A percentile compares a stretch with the other conserved stretches of the same genome.
Evolutionary conservation across 2,113 vertebrate species (phyloP).

Genomic region (Paedocypris sp.): DNA sequence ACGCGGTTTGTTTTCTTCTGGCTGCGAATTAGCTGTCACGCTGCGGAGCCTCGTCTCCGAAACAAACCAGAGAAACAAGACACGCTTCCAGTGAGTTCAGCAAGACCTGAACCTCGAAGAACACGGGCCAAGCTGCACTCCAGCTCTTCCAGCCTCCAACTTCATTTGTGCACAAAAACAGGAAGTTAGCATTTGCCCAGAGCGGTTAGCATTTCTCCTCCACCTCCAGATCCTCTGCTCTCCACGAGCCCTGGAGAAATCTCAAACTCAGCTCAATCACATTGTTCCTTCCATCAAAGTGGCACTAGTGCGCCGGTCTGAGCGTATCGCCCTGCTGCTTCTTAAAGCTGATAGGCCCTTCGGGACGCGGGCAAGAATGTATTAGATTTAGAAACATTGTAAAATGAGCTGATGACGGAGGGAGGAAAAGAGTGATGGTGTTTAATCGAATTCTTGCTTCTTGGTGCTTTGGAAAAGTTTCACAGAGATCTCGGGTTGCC

Average conservation of each 20-base stretch:
- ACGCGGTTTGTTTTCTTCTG: constrained; percentile 33
- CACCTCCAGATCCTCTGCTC: too few relatives aligned
- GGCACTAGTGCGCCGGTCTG: background rate
- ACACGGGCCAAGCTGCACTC: constrained; percentile 24
- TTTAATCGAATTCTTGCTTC: constrained; percentile 41
- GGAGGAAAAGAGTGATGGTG: constrained; percentile 9
- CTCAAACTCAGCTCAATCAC: background rate
- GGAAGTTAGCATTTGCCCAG: background rate
- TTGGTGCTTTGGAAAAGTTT: constrained; percentile 43
- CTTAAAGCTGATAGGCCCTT: constrained; percentile 13
- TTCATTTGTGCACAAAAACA: background rate
- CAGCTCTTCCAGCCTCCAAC: too few relatives aligned
- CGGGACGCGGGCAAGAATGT: constrained; percentile 10
- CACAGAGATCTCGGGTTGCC: constrained; percentile 53
- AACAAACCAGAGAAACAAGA: constrained; percentile 51
- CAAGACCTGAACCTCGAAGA: constrained; percentile 31
- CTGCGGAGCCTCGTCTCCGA: constrained; percentile 42
- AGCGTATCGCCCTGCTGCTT: background rate
- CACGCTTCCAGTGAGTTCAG: constrained; percentile 42
- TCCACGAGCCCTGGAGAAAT: background rate
- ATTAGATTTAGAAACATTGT: constrained; percentile 15
- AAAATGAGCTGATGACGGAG: background rate
- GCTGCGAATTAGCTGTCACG: constrained; percentile 51
- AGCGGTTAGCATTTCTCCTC: too few relatives aligned
- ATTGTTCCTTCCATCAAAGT: background rate